Evolutionary conservation across 2,888 invertebrate species (phyloP).

Genomic region (Branchellion lobata): DNA sequence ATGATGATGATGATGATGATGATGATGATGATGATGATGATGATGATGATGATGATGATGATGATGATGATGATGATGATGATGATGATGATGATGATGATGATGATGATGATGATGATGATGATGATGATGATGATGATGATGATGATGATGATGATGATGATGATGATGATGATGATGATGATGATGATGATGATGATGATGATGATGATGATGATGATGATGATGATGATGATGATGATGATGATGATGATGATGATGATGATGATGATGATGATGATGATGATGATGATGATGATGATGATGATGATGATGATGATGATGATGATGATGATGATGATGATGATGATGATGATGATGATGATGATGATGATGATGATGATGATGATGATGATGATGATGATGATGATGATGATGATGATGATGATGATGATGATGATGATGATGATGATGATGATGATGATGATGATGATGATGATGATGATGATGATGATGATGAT

Average conservation of each 20-base stretch:
- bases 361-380: conserved; percentile 7
- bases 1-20: conserved; percentile 7
- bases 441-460: not conserved
- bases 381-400: too few relatives aligned
- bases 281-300: conserved; percentile 7
- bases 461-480: conserved; percentile 7
- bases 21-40: too few relatives aligned
- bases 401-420: conserved; percentile 7
- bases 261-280: not conserved
- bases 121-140: too few relatives aligned
- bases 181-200: conserved; percentile 7
- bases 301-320: too few relatives aligned
- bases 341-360: too few relatives aligned
- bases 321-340: conserved; percentile 7
- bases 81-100: not conserved
- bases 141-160: conserved; percentile 7
- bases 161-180: too few relatives aligned
- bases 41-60: conserved; percentile 7
- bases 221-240: conserved; percentile 7
- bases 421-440: conserved; percentile 1
- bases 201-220: too few relatives aligned
- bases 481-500: too few relatives aligned
- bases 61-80: conserved; percentile 1
- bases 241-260: conserved; percentile 1
- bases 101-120: conserved; percentile 7